Conservation (phyloP, 2,888 invertebrate genomes). For the Rhopalosiphum nymphaeae region DNA sequence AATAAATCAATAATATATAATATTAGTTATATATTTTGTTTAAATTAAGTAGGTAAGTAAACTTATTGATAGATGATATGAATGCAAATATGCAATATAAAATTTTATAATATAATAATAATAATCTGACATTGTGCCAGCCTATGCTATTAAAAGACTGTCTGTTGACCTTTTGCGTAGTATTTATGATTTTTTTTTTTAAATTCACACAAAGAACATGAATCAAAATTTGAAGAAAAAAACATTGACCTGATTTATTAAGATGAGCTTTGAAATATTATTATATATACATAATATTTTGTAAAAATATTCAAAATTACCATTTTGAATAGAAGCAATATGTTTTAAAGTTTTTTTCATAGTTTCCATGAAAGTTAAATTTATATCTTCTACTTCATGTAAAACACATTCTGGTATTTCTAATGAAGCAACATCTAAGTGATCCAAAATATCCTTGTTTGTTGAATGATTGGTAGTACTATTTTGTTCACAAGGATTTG, state of each 20-base stretch:
- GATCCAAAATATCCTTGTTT: conserved; percentile 25
- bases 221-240: conserved; percentile 37
- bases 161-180: conserved; percentile 61
- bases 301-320: conserved; percentile 30
- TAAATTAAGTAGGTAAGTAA: conserved; percentile 14
- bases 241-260: conserved; percentile 42
- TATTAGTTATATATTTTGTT: conserved; percentile 18
- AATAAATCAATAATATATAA: conserved; percentile 21
- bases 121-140: conserved; percentile 60
- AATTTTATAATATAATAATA: conserved; percentile 53
- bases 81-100: not conserved
- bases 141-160: conserved; percentile 63
- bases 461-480: not conserved
- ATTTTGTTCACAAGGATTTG: conserved; percentile 1
- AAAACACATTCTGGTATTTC: conserved; percentile 54
- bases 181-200: conserved; percentile 47
- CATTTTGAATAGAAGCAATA: conserved; percentile 47
- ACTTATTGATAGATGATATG: conserved; percentile 20
- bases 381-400: conserved; percentile 18
- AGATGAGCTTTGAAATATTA: conserved; percentile 29
- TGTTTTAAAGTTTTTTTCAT: conserved; percentile 47
- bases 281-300: not conserved
- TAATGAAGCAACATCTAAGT: conserved; percentile 53
- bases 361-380: conserved; percentile 19
- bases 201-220: conserved; percentile 52